These are phyloP conservation scores for Ips nitidus DNA, from an alignment of 1,140 invertebrate species.

Conservation along the genomic window DNA sequence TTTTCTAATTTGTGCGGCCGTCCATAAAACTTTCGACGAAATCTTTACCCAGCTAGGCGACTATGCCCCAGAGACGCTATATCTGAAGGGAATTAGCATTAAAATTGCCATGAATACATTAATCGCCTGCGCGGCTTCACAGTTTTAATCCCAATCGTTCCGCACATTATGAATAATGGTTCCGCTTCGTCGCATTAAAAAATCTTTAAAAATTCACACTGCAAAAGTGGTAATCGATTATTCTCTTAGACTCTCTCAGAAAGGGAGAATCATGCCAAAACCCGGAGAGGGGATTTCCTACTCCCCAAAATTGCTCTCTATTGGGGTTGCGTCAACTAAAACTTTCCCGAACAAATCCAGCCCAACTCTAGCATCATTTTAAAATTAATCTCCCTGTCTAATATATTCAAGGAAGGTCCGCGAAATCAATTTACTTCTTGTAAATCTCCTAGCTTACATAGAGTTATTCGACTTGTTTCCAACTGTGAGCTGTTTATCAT, in stretches of 20 bases:
- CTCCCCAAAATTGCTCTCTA: too few relatives aligned
- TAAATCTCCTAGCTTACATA: background rate
- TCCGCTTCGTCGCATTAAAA: background rate
- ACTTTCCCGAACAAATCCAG: too few relatives aligned
- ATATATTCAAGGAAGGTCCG: too few relatives aligned
- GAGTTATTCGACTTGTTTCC: background rate
- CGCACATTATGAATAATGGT: slow-evolving; percentile 3
- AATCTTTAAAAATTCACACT: background rate
- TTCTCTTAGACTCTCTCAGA: too few relatives aligned
- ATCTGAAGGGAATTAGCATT: slow-evolving; percentile 32
- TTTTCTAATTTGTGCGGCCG: slow-evolving; percentile 32
- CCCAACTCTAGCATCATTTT: too few relatives aligned
- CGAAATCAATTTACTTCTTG: slow-evolving; percentile 4
- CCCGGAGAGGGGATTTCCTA: too few relatives aligned
- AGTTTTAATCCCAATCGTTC: slow-evolving; percentile 26
- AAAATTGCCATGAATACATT: slow-evolving; percentile 38
- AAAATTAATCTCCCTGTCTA: too few relatives aligned
- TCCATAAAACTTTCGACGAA: slow-evolving; percentile 26
- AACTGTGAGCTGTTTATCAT: slow-evolving; percentile 3
- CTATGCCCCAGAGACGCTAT: slow-evolving; percentile 30
- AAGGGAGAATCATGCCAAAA: too few relatives aligned
- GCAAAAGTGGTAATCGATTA: too few relatives aligned
- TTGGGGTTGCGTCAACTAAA: too few relatives aligned
- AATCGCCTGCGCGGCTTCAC: slow-evolving; percentile 15
- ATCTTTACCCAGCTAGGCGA: slow-evolving; percentile 19